phyloP scores from a whole-genome alignment of 2,797 vertebrate genomes.

The Sciurus vulgaris region DNA sequence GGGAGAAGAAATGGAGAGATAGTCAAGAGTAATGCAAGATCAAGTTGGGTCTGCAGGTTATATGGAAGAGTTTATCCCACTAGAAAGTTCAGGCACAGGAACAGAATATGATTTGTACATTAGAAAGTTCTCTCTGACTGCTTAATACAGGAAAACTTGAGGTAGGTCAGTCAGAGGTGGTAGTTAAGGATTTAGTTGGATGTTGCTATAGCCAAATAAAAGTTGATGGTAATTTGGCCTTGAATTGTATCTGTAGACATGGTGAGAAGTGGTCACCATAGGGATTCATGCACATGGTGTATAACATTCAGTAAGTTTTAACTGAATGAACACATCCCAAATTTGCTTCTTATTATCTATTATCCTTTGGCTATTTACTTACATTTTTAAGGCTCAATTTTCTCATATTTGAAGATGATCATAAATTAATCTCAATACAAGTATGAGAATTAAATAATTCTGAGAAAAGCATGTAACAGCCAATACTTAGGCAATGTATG shows the following conservation, averaged over 20 bases:
- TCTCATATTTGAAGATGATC: not conserved
- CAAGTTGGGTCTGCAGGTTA: no score
- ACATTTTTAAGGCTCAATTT: not conserved
- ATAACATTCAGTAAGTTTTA: not conserved
- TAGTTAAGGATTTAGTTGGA: not conserved
- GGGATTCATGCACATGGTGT: not conserved
- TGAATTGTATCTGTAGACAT: no score
- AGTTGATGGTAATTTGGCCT: not conserved
- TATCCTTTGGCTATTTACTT: not conserved
- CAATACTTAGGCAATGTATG: not conserved
- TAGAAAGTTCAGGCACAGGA: not conserved
- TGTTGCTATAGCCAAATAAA: not conserved
- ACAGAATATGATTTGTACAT: not conserved
- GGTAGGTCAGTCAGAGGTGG: not conserved
- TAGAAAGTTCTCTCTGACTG: not conserved
- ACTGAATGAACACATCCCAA: not conserved
- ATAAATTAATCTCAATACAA: not conserved
- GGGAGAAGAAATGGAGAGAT: not conserved
- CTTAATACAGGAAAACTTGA: not conserved
- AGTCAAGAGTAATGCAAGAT: not conserved
- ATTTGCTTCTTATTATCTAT: not conserved
- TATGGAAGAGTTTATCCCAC: not conserved
- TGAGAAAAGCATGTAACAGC: not conserved
- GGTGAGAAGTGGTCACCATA: no score
- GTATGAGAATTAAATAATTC: not conserved